These are phyloP conservation scores for Lacerta agilis DNA, from an alignment of 2,797 vertebrate genomes.

Conservation along the genomic window DNA sequence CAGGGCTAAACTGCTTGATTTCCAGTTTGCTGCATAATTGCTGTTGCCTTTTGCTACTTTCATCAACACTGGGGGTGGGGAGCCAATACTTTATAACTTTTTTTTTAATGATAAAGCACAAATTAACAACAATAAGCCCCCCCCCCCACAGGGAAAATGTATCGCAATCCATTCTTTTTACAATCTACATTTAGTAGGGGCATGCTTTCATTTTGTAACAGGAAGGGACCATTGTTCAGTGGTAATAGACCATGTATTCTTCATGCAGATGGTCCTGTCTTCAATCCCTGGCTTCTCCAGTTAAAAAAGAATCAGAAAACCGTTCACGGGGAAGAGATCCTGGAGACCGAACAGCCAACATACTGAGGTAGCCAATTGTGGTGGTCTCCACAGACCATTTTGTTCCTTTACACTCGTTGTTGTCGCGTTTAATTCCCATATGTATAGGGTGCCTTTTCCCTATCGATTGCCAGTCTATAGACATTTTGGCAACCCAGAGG, in stretches of 20 bases:
- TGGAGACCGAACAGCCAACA: no score
- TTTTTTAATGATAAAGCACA: constrained; percentile 2
- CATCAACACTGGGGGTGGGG: constrained; percentile 11
- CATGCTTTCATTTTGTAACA: not conserved
- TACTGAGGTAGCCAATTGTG: no score
- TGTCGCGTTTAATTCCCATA: no score
- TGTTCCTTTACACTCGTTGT: no score
- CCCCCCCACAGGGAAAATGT: no score
- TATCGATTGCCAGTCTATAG: no score
- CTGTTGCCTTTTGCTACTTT: constrained; percentile 51
- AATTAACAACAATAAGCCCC: constrained; percentile 46
- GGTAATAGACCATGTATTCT: not conserved
- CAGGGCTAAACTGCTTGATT: constrained; percentile 35
- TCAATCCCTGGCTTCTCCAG: not conserved
- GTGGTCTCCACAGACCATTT: no score
- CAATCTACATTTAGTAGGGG: not conserved
- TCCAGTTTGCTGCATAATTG: constrained; percentile 52
- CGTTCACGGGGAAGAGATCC: no score
- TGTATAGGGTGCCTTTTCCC: no score
- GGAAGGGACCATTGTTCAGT: not conserved
- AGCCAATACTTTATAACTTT: no score
- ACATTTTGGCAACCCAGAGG: no score
- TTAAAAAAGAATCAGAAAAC: no score
- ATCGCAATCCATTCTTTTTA: not conserved
- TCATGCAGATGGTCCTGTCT: not conserved